Evolutionary conservation across 2,888 invertebrate species (phyloP).

Genomic region (Acleris cristana): DNA sequence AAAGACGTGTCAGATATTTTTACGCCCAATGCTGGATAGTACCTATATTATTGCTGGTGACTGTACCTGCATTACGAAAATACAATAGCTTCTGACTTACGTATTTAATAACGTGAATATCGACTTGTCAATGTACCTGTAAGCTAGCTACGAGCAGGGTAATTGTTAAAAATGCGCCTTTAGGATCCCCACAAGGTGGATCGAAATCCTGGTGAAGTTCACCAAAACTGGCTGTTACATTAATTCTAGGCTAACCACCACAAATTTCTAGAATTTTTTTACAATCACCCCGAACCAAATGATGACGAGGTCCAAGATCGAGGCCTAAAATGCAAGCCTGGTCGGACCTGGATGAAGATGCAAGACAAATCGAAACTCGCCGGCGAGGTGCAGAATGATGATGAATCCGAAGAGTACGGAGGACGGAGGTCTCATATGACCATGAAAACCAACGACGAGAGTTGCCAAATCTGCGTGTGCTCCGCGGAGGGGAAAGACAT

Average conservation of each 20-base stretch:
- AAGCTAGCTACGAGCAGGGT: too few species aligned
- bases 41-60: too few species aligned
- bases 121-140: too few species aligned
- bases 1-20: too few species aligned
- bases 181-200: too few species aligned
- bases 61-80: too few species aligned
- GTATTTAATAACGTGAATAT: too few species aligned
- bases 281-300: conserved; percentile 51
- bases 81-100: too few species aligned
- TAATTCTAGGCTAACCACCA: background rate
- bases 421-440: conserved; percentile 58
- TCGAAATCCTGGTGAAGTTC: too few species aligned
- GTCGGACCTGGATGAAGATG: conserved; percentile 61
- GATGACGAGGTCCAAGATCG: conserved; percentile 40
- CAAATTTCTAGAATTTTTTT: conserved; percentile 61
- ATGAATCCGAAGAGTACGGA: conserved; percentile 11
- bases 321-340: conserved; percentile 63
- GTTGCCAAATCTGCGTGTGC: conserved; percentile 67
- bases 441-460: conserved; percentile 49
- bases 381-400: background rate
- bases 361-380: conserved; percentile 31
- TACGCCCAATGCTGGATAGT: too few species aligned
- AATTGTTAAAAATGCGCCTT: too few species aligned
- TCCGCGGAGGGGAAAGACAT: conserved; percentile 63
- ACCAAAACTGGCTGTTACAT: too few species aligned